phyloP scores from a whole-genome alignment of 2,797 vertebrate genomes.

The Lagodon rhomboides region DNA sequence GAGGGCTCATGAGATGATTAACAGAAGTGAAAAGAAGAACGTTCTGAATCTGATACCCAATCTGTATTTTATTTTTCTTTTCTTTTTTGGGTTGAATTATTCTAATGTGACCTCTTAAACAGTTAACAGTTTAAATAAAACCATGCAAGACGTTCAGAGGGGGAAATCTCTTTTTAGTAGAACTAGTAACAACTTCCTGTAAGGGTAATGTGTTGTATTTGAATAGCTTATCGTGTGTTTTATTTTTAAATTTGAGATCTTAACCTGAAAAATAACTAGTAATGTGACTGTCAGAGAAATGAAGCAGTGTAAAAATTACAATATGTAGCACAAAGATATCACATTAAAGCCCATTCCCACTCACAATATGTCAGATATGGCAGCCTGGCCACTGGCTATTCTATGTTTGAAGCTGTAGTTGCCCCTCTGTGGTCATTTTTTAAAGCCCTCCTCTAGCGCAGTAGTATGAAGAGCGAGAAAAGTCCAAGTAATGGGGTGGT shows the following conservation, averaged over 20 bases:
- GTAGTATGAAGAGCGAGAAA: too few relatives aligned
- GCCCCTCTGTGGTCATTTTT: too few relatives aligned
- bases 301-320: not conserved
- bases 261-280: not conserved
- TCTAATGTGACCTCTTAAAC: not conserved
- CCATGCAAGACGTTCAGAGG: not conserved
- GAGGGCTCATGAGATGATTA: not conserved
- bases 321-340: not conserved
- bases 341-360: too few relatives aligned
- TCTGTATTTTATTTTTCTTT: not conserved
- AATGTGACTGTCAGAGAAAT: not conserved
- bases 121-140: not conserved
- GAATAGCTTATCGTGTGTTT: too few relatives aligned
- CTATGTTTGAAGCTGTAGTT: too few relatives aligned
- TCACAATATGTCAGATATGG: too few relatives aligned
- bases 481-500: too few relatives aligned
- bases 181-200: not conserved
- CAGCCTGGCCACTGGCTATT: too few relatives aligned
- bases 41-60: not conserved
- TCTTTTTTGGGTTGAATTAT: too few relatives aligned
- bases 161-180: not conserved
- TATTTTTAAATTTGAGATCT: not conserved
- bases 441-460: too few relatives aligned
- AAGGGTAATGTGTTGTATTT: not conserved
- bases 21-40: not conserved